Base-by-base conservation (phyloP, 1,140 invertebrate genomes). In the Telenomus remus region DNA sequence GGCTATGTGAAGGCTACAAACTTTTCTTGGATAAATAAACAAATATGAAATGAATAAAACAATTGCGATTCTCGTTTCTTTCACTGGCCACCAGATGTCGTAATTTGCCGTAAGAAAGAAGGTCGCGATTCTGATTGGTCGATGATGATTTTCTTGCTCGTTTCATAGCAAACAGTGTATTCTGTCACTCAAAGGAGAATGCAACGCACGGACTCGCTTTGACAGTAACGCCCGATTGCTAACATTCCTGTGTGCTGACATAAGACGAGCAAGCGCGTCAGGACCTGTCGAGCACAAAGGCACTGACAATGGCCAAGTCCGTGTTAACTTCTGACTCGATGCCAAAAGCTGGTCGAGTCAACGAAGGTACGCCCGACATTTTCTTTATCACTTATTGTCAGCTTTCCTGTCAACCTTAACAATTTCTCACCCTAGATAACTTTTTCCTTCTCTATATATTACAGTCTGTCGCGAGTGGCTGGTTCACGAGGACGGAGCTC, bases 391-490 rank as follows among this genome's bases (percentile, higher is more conserved):
- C 60, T 74, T 35, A 63, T 39, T 66, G 19, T 42, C 74, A 46
- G 71, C 34, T 15, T 16, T 12, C 8, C 15, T 61, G 53, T 56
- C 46, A 68, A n/a, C 43, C n/a, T 13, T 7, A 7, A 7, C n/a
- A 13, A 12, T 12, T 64, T 66, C 16, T 56, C 53, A 44, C 16
- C 4, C 27, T 10, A 53, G 35, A 33, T 61, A 51, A 59, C 15
- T 44, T 46, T 16, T 34, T 53, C 35, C 11, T 82, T n/a, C 37
- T 9, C 34, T 35, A 6, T 35, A 5, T 39, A 65, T 91, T 92
- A 19, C 87, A 95, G 94, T 96, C 34, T 94, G 95, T 83, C 91
- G 92, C 71, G 93, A 97, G 88, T 98, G 96, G 96, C 89, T 96
- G 69, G 94, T 98, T 43, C 92, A 96, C 79, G 95, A 97, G 86